Evolutionary conservation across 1,140 invertebrate genomes (phyloP), one percentile per base, ranked within the genome.

Genomic region (Portunus trituberculatus): DNA sequence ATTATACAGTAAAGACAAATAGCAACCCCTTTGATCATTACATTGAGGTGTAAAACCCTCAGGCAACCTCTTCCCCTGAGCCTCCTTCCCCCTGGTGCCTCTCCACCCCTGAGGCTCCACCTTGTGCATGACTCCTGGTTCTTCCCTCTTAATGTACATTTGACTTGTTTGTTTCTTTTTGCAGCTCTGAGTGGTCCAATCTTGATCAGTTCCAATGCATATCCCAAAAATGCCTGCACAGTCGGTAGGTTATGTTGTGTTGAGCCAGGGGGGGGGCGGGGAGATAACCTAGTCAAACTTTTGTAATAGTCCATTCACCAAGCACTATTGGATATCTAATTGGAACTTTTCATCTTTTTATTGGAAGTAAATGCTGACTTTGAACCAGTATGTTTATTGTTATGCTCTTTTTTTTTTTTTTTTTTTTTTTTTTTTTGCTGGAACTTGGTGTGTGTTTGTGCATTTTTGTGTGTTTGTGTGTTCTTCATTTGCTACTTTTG

Each of bases 151-250:
- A 87, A 48, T 59, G 52, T 93, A 87, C 48, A 92, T 95, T 95
- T 45, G 87, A 92, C 46, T 88, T 92, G 52, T 48, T 95, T 92
- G 82, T 95, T 95, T 92, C 91, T 95, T 95, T 95, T 95, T 95
- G 14, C 94, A 95, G 94, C 92, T 95, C 90, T 95, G 94, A 95
- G 94, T 92, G 91, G 94, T 95, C 94, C 94, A 95, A 92, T 92
- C 90, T 95, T 95, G 94, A 92, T 88, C 94, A 95, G 94, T 92
- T 95, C 91, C 91, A 95, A 95, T 95, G 94, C 94, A 95, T 95
- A 95, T 95, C 46, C 91, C 45, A 95, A 95, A 95, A 95, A 95
- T 95, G 94, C 94, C 94, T 92, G 84, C 91, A 95, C 94, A 92
- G 45, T 92, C 94, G 94, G 94, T 95, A 95, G 76, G 94, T 95